Base-by-base conservation (phyloP, 2,113 vertebrate genomes). In the Chaetura pelagica region DNA sequence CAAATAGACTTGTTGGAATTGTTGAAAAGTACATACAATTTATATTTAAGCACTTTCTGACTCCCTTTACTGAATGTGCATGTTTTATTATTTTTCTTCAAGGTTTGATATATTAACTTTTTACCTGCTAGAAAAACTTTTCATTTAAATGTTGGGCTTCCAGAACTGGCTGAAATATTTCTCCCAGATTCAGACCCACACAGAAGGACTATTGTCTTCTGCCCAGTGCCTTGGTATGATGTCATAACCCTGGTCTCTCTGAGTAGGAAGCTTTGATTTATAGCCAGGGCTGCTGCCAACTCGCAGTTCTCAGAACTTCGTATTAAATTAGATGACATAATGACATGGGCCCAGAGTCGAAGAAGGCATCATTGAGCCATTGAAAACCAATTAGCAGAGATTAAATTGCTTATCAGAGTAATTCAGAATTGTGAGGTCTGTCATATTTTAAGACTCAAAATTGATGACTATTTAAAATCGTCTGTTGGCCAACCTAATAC, bases 161-260 rank as follows among this genome's bases (percentile, higher is more conserved):
- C 66, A 89, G 83, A 72, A 89, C 78, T 87, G 80, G 49, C 86
- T 96, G 88, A 85, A 93, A 68, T 93, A 75, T 85, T 94, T 94
- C 94, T 94, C 71, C 74, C 92, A 94, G 87, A 81, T 91, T 93
- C 89, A 92, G 51, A 69, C 23, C 74, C 57, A 67, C 84, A 97
- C 90, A 97, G 96, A 96, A 91, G 93, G 92, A 89, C 89, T 85
- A 95, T 97, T 97, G 97, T 97, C 85, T 96, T 90, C 35, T 10
- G 1, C 59, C 64, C 63, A 24, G 68, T 87, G 75, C 84, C 55
- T 94, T 29, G 1, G 77, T 94, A 87, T 97, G 95, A 96, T 94
- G 90, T 97, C 97, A 97, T 92, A 88, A 78, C 49, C 51, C 62
- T 29, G 61, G 73, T 66, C 54, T 79, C 49, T 88, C 54, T 87